Conservation (phyloP, 2,113 vertebrate genomes). For the Misgurnus anguillicaudatus region DNA sequence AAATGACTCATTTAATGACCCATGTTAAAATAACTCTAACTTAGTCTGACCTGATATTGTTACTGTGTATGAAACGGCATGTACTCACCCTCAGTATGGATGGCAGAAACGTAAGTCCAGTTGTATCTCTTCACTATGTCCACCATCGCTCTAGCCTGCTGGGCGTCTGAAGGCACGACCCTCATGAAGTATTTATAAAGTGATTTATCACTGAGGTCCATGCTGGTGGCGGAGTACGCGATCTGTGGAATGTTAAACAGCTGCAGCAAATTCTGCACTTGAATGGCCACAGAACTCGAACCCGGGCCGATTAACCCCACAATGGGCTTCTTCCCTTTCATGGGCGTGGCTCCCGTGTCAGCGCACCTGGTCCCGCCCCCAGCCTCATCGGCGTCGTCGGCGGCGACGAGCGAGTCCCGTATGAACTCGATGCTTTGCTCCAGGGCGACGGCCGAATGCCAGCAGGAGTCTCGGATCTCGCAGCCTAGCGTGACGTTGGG, state of each 20-base stretch:
- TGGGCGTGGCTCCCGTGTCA: slow-evolving; percentile 85
- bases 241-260: slow-evolving; percentile 99
- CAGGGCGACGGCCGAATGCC: slow-evolving; percentile 95
- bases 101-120: slow-evolving; percentile 98
- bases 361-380: slow-evolving; percentile 68
- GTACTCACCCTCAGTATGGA: slow-evolving; percentile 92
- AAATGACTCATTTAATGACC: no score
- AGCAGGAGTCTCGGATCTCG: slow-evolving; percentile 97
- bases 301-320: slow-evolving; percentile 97
- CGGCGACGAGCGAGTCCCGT: slow-evolving; percentile 92
- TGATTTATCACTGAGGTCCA: slow-evolving; percentile 98
- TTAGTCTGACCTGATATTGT: no score
- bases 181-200: slow-evolving; percentile 99
- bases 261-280: slow-evolving; percentile 97
- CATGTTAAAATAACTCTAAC: no score
- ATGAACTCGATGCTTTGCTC: slow-evolving; percentile 99
- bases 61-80: no score
- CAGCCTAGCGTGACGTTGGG: slow-evolving; percentile 95
- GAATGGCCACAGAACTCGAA: slow-evolving; percentile 97
- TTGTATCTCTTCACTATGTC: slow-evolving; percentile 99
- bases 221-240: slow-evolving; percentile 98
- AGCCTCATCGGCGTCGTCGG: slow-evolving; percentile 86
- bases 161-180: slow-evolving; percentile 95
- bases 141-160: slow-evolving; percentile 97
- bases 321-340: slow-evolving; percentile 93